Evolutionary conservation across 2,797 vertebrate species (phyloP), one percentile per base, ranked within the genome.

Genomic region (Xiphorhynchus erythropygius): DNA sequence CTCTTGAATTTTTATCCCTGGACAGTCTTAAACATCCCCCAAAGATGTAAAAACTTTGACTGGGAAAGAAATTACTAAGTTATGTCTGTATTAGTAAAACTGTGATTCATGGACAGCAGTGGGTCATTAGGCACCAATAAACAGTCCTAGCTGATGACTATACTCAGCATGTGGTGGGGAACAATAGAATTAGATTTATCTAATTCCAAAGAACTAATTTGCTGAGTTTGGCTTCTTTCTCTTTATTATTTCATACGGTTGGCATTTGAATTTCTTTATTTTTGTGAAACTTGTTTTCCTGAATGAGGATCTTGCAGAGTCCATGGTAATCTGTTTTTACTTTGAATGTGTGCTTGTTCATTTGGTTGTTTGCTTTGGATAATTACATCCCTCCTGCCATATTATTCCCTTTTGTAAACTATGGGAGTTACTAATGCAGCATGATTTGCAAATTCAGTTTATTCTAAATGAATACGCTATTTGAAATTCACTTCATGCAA

Each of bases 341-440:
- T 91, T 92, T 91, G 87, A 94, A 93, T 74, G 41, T 83, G 62
- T 83, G 56, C 60, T 84, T 91, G 69, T 62, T 96, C 93, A 94
- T 94, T 95, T 96, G 37, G 32, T 74, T 97, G 82, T 97, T 94
- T 96, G 94, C 80, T 93, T 93, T 91, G 80, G 82, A 93, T 95
- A 94, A 94, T 97, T 96, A 93, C 67, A 92, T 87, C 65, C 74
- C 62, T 90, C 89, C 73, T 92, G 94, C 91, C 84, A 90, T 94
- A 90, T 86, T 83, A 81, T 93, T 93, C 93, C 49, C 73, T 87
- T 91, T 91, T 89, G 80, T 91, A 93, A 93, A 88, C 85, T 90
- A 74, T 84, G 81, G 55, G 87, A 94, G 55, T 84, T 93, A 90
- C 86, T 95, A 96, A 92, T 89, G 85, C 70, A 69, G 62, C 42